Base-by-base conservation (phyloP, 1,140 invertebrate genomes). In the Plectrocnemia conspersa region DNA sequence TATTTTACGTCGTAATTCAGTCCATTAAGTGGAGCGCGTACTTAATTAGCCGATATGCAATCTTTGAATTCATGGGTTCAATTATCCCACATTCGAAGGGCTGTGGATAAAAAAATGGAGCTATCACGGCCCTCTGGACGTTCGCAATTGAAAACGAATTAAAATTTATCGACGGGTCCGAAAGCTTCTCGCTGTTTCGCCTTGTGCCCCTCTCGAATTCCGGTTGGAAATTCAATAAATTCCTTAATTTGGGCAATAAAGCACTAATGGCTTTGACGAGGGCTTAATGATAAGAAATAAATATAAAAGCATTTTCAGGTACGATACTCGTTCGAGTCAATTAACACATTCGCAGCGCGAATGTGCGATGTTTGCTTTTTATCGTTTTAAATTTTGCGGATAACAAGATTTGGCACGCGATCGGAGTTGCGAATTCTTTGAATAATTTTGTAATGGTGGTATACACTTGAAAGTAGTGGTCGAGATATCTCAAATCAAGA, bases 21-120 rank as follows among this genome's bases (percentile, higher is more conserved):
- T 49, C 54, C 58, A 60, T 60, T 60, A 54, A 44, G 27, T 45
- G n/a, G 16, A 25, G 42, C 24, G 25, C 27, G 18, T 36, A 54
- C 40, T 60, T 56, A 56, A 60, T 60, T 60, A 56, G 44, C 47
- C 35, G 54, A 42, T 52, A 54, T 56, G 58, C 58, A 60, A 60
- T 60, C 58, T 60, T 56, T 54, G 38, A 60, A 59, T 56, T 53
- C 49, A 56, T 50, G 22, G 50, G 25, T 25, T 38, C 58, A 60
- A 56, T 56, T 59, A 55, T 59, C 48, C 18, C 47, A 52, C 52
- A 59, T 59, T 52, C 40, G 24, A 46, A 27, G 23, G 42, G 44
- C 29, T 38, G 50, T 60, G 52, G 58, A 60, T 60, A 59, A 59
- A 56, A n/a, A 58, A 59, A 59, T 59, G 47, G 42, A 24, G 16